Evolutionary conservation across 2,888 invertebrate species (phyloP), one percentile per base, ranked within the genome.

Genomic region (Drosophila paramelanica): DNA sequence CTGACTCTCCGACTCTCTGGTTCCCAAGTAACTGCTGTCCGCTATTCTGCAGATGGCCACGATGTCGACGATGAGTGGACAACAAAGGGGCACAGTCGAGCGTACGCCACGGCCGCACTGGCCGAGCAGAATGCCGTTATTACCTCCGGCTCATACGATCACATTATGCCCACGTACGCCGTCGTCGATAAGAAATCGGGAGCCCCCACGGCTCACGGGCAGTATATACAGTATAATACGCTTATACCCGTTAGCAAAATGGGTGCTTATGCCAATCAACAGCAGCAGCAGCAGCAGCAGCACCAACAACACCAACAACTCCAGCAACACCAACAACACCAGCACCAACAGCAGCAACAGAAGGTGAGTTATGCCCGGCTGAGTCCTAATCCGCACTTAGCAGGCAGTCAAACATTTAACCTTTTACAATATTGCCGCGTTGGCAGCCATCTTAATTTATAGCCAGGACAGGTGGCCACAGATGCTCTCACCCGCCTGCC

Each of bases 61-160:
- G 92, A 92, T 52, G 91, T 92, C 65, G 93, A 93, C 60, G 93
- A 93, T 55, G 93, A 92, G 81, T 92, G 92, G 91, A 92, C 92
- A 69, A 92, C 92, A 65, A 92, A 90, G 74, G 90, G 90, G 7
- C 92, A 92, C 68, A 90, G 86, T 67, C 90, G 91, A 58, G 90
- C 91, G 60, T 93, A 92, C 85, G 92, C 93, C 43, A 93, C 93
- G 39, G 92, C 92, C 6, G 93, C 92, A 4, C 57, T 93, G 66
- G 93, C 93, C 51, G 92, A 93, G 72, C 92, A 93, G 79, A 92
- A 92, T 68, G 92, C 92, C 60, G 91, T 91, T 56, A 90, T 92
- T 79, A 90, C 91, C 53, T 83, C 91, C 53, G 89, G 90, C 51
- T 83, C 86, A 51, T 92, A 92, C 77, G 91, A 92, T 89, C 91